These are phyloP conservation scores for Brevimyrus niger DNA, from an alignment of 2,113 vertebrate genomes.

Conservation along the genomic window DNA sequence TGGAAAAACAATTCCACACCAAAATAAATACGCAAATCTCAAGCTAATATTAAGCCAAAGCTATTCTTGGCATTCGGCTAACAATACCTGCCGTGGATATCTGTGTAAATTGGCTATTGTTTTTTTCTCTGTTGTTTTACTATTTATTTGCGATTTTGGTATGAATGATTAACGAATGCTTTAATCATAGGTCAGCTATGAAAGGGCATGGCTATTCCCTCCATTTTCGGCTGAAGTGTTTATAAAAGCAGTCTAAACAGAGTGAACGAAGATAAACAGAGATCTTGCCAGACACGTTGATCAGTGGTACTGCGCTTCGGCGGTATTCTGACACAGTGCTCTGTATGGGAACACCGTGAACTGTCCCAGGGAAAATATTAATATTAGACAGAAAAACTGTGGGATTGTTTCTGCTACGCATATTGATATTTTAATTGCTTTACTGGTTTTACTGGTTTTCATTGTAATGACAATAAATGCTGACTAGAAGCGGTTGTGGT, in stretches of 20 bases:
- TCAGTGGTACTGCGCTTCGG: slow-evolving; percentile 40
- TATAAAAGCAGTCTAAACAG: slow-evolving; percentile 57
- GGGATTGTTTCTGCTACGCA: background rate
- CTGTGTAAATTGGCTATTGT: slow-evolving; percentile 46
- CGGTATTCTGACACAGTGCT: slow-evolving; percentile 38
- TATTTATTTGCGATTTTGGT: slow-evolving; percentile 51
- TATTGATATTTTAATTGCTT: background rate
- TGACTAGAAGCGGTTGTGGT: slow-evolving; percentile 15
- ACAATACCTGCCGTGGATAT: slow-evolving; percentile 33
- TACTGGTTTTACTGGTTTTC: slow-evolving; percentile 1
- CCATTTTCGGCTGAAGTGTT: slow-evolving; percentile 58
- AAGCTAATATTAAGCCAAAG: slow-evolving; percentile 4
- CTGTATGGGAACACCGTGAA: slow-evolving; percentile 17
- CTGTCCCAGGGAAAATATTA: slow-evolving; percentile 19
- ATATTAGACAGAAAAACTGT: background rate
- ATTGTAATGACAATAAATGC: background rate
- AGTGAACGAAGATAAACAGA: slow-evolving; percentile 55
- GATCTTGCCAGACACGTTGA: slow-evolving; percentile 38
- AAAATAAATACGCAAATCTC: slow-evolving; percentile 27
- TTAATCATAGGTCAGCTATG: slow-evolving; percentile 52
- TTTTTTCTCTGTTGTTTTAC: slow-evolving; percentile 46
- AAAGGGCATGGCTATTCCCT: slow-evolving; percentile 47
- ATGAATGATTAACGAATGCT: slow-evolving; percentile 42
- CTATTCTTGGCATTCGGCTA: slow-evolving; percentile 40
- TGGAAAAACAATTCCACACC: slow-evolving; percentile 33